Conservation (phyloP, 2,888 invertebrate genomes). For the Drosophila pegasa region DNA sequence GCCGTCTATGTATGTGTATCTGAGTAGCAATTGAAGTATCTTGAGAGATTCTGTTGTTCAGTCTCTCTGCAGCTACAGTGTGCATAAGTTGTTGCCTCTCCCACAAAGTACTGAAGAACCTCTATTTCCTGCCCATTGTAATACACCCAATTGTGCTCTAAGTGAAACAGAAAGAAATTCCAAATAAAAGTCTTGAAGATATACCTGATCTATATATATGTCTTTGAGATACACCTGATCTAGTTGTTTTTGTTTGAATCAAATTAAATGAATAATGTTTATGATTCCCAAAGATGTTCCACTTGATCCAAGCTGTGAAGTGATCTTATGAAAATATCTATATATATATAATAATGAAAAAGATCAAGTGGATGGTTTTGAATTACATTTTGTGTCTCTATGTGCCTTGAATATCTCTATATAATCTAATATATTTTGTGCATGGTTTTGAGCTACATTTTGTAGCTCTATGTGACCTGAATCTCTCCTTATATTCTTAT, state of each 20-base stretch:
- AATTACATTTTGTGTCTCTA: background rate
- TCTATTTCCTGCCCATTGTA: background rate
- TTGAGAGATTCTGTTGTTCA: constrained; percentile 8
- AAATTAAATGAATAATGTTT: background rate
- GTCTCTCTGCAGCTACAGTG: constrained; percentile 28
- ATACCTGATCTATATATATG: too few relatives aligned
- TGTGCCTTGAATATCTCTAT: background rate
- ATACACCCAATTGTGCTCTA: background rate
- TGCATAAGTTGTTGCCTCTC: constrained; percentile 6
- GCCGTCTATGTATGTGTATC: background rate
- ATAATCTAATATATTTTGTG: background rate
- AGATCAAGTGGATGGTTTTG: background rate
- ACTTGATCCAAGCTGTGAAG: constrained; percentile 4
- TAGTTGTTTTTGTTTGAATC: background rate
- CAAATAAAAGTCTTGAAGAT: background rate
- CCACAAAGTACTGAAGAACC: background rate
- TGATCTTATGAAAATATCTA: background rate
- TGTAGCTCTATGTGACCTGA: background rate
- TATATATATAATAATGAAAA: background rate
- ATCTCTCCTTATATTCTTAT: background rate
- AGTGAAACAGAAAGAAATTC: background rate
- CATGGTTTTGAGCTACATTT: background rate
- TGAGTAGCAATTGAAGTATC: background rate
- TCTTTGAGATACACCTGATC: background rate
- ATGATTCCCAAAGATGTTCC: background rate